Conservation (phyloP, 1,140 invertebrate genomes). For the Leptopilina clavipes region DNA sequence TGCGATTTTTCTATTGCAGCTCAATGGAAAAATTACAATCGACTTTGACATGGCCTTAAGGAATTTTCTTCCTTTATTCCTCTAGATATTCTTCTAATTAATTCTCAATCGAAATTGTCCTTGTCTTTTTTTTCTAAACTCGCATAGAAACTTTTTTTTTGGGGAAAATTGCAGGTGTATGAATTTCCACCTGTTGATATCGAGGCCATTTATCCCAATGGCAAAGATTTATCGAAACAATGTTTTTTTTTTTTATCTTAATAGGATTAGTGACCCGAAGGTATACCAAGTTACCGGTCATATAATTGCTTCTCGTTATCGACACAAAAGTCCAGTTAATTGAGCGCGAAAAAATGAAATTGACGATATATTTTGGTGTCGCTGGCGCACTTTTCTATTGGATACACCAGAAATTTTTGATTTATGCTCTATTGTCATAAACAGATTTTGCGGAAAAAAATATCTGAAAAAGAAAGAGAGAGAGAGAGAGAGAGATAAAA, state of each 20-base stretch:
- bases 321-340: not conserved
- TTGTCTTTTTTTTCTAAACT: too few species aligned
- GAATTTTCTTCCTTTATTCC: too few species aligned
- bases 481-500: not conserved
- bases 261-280: conserved; percentile 1
- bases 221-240: conserved; percentile 16
- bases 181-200: conserved; percentile 1
- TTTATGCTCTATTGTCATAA: conserved; percentile 9
- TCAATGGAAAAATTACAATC: too few species aligned
- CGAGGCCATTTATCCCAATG: not conserved
- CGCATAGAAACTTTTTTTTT: too few species aligned
- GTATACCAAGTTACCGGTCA: not conserved
- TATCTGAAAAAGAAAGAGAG: too few species aligned
- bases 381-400: not conserved
- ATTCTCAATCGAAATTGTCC: too few species aligned
- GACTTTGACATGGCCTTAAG: too few species aligned
- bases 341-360: conserved; percentile 4
- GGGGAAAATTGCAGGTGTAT: too few species aligned
- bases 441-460: not conserved
- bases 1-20: too few species aligned
- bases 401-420: not conserved
- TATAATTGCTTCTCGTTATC: conserved; percentile 6
- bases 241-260: conserved; percentile 4
- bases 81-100: too few species aligned
- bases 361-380: not conserved